phyloP scores from a whole-genome alignment of 2,888 invertebrate genomes.

The Chaitophorus viminalis region DNA sequence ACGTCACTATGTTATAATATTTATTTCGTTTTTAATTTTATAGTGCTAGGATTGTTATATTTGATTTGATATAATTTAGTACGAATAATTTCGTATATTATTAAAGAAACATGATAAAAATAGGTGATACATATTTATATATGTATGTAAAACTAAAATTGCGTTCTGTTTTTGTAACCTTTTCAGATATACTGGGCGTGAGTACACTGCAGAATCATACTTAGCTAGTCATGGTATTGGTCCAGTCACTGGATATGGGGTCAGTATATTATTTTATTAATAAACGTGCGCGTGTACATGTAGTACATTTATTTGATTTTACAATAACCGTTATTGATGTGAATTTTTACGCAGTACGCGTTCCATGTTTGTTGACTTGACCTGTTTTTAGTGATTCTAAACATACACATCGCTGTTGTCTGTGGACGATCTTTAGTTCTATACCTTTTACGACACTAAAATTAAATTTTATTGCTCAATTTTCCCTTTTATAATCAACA shows the following conservation, averaged over 20 bases:
- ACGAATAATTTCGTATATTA: background rate
- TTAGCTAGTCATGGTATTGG: constrained; percentile 91
- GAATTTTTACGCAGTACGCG: background rate
- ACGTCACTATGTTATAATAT: background rate
- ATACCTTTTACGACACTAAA: background rate
- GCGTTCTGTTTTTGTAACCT: constrained; percentile 76
- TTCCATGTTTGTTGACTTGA: background rate
- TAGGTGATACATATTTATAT: background rate
- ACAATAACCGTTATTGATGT: background rate
- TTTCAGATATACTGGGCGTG: constrained; percentile 63
- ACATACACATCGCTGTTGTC: background rate
- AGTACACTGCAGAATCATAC: constrained; percentile 81
- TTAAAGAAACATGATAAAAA: background rate
- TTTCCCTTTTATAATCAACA: too few species aligned
- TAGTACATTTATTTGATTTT: background rate
- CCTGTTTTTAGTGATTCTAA: constrained; percentile 41
- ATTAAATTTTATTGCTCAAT: too few species aligned
- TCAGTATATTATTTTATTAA: constrained; percentile 71
- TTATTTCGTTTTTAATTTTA: background rate
- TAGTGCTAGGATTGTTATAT: background rate
- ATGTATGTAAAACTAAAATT: constrained; percentile 7
- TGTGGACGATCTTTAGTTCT: background rate
- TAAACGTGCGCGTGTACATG: background rate
- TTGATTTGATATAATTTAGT: background rate
- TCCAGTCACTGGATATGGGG: constrained; percentile 96